Percentiles rank a stretch among this genome's conserved stretches.
These are phyloP conservation scores for Enteromius fasciolatus DNA, from an alignment of 2,797 vertebrate species.

Conservation along the genomic window DNA sequence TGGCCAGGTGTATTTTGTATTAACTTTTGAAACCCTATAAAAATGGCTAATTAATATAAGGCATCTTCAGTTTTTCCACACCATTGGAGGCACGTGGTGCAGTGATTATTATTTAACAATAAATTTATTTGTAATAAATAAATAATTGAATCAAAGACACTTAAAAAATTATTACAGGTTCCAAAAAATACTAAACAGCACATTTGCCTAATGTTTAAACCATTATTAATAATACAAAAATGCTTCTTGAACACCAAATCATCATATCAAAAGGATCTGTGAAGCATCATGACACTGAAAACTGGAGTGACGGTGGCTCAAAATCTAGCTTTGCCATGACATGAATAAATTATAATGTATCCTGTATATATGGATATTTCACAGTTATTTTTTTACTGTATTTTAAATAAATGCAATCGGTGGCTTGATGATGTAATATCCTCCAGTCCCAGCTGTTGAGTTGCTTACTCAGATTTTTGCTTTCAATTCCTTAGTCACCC, in stretches of 20 bases:
- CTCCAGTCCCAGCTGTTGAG: not conserved
- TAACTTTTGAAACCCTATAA: not conserved
- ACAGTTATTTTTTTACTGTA: not conserved
- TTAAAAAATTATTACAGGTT: no score
- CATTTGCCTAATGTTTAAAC: not conserved
- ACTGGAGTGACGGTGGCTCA: not conserved
- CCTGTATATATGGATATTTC: no score
- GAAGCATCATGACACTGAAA: not conserved
- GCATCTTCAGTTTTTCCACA: not conserved
- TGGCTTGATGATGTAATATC: constrained; percentile 13
- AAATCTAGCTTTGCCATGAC: not conserved
- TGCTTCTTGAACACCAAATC: not conserved
- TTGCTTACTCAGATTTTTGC: constrained; percentile 11
- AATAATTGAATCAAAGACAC: not conserved
- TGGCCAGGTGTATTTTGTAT: not conserved
- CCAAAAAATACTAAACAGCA: not conserved
- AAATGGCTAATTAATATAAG: not conserved
- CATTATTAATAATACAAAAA: not conserved
- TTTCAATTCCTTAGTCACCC: constrained; percentile 24
- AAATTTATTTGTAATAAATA: not conserved
- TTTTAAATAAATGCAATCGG: not conserved
- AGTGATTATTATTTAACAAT: not conserved
- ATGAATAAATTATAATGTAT: not conserved
- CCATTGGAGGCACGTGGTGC: not conserved
- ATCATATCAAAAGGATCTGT: not conserved